Evolutionary conservation across 2,888 invertebrate genomes (phyloP), one percentile per base, ranked within the genome.

Genomic region (Drosophila mercatorum): DNA sequence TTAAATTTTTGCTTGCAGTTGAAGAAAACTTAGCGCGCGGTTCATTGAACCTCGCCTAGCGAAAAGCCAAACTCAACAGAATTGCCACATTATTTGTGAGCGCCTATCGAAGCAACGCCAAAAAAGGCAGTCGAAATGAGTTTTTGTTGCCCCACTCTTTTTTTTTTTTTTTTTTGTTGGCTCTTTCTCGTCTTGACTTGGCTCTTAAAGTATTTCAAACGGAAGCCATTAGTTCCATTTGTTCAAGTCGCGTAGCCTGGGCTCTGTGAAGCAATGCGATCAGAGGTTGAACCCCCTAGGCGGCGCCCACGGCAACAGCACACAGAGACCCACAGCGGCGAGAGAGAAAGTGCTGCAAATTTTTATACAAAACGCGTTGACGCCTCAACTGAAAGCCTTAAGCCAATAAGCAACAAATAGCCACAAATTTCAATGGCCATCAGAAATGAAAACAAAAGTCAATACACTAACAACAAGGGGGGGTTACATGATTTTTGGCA

Each of bases 191-290:
- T 70, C 41, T 71, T 60, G 41, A 53, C 51, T 63, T 67, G 40
- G 31, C 47, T 85, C 40, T 85, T 80, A 71, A 88, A 86, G 86
- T 81, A 79, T 71, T 78, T 72, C 64, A 59, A 90, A 83, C 87
- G 90, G 87, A 88, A 86, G 89, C 81, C 76, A 86, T 88, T 86
- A 83, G 74, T 78, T 85, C 70, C 69, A 72, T 75, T 78, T 85
- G 75, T 69, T 69, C 38, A 62, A 61, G 51, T 59, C 49, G 49
- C 44, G 52, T 22, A 55, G 41, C 22, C 51, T 47, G 5, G 31
- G 49, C 66, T 69, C 56, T 57, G 68, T 70, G 62, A 52, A 64
- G 62, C 77, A 44, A 55, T 26, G 53, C 34, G 40, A 64, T 26
- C 38, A 44, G 17, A 44, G 12, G 26, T 43, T 26, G 40, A 17